A percentile compares a stretch with the other conserved stretches of the same genome.
phyloP scores from a whole-genome alignment of 2,888 invertebrate genomes.

The Spodoptera littoralis region DNA sequence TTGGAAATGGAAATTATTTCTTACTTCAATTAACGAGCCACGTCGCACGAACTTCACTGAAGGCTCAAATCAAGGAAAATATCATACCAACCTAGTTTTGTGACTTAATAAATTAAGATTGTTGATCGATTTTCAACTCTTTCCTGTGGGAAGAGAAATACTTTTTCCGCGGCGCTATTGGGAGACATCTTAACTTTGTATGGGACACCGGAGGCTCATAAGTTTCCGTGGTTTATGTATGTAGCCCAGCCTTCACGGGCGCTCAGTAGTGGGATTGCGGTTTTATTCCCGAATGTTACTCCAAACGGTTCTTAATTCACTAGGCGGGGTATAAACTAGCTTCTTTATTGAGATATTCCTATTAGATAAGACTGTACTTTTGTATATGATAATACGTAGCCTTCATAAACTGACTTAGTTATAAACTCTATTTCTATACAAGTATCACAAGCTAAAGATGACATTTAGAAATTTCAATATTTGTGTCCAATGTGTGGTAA shows the following conservation, averaged over 20 bases:
- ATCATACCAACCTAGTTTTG: slow-evolving; percentile 31
- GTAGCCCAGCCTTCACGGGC: slow-evolving; percentile 41
- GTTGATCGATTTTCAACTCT: slow-evolving; percentile 37
- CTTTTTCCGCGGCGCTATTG: slow-evolving; percentile 32
- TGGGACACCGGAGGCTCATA: slow-evolving; percentile 49
- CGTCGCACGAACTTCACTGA: slow-evolving; percentile 28
- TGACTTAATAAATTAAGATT: slow-evolving; percentile 26
- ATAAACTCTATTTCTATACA: too few relatives aligned
- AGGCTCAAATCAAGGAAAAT: slow-evolving; percentile 24
- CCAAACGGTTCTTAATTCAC: slow-evolving; percentile 36
- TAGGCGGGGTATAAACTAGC: slow-evolving; percentile 16
- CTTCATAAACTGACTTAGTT: too few relatives aligned
- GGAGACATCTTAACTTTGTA: slow-evolving; percentile 51
- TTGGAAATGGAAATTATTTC: slow-evolving; percentile 27
- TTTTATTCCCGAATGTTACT: slow-evolving; percentile 15
- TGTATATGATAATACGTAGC: too few relatives aligned
- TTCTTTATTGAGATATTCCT: slow-evolving; percentile 10
- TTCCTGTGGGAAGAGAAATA: slow-evolving; percentile 33
- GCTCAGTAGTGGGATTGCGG: slow-evolving; percentile 33
- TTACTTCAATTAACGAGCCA: slow-evolving; percentile 30
- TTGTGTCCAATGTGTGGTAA: too few relatives aligned
- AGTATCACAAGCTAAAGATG: too few relatives aligned
- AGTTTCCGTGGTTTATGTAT: slow-evolving; percentile 55
- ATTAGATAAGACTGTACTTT: background rate
- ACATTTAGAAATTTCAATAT: too few relatives aligned